A percentile compares a stretch with the other conserved stretches of the same genome.
Evolutionary conservation across 2,797 vertebrate genomes (phyloP).

Genomic region (Anomalospiza imberbis): DNA sequence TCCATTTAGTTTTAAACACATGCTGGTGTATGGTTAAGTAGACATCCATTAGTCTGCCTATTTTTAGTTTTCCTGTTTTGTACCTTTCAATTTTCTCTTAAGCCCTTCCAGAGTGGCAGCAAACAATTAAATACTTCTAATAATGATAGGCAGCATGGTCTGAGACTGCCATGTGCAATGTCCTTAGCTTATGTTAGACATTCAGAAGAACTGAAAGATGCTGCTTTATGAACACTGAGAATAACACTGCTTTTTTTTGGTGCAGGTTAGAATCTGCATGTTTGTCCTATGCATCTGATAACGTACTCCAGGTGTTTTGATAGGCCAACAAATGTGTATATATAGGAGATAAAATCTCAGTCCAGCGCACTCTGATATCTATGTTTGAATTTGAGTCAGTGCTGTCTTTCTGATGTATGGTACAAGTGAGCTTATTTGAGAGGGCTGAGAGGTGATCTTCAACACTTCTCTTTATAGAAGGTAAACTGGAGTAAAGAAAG

Average conservation of each 20-base stretch:
- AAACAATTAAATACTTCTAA: not conserved
- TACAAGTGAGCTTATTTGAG: not conserved
- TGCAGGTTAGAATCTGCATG: not conserved
- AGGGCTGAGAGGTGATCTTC: slow-evolving; percentile 18
- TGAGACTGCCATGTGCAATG: not conserved
- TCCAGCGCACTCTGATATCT: not conserved
- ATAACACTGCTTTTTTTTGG: not conserved
- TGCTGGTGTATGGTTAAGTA: not conserved
- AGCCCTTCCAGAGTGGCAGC: not conserved
- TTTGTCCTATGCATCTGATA: not conserved
- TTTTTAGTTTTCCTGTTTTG: not conserved
- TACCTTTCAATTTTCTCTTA: not conserved
- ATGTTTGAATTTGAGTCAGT: not conserved
- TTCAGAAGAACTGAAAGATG: not conserved
- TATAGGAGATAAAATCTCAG: not conserved
- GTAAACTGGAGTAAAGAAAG: slow-evolving; percentile 15
- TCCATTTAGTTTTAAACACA: not conserved
- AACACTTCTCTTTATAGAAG: not conserved
- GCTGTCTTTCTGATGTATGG: not conserved
- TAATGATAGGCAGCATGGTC: not conserved
- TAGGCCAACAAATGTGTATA: not conserved
- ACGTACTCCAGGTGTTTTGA: not conserved
- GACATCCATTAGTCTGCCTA: not conserved
- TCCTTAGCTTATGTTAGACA: not conserved
- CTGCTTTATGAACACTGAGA: not conserved